Evolutionary conservation across 2,797 vertebrate species (phyloP), one percentile per base, ranked within the genome.

Genomic region (Huso huso): DNA sequence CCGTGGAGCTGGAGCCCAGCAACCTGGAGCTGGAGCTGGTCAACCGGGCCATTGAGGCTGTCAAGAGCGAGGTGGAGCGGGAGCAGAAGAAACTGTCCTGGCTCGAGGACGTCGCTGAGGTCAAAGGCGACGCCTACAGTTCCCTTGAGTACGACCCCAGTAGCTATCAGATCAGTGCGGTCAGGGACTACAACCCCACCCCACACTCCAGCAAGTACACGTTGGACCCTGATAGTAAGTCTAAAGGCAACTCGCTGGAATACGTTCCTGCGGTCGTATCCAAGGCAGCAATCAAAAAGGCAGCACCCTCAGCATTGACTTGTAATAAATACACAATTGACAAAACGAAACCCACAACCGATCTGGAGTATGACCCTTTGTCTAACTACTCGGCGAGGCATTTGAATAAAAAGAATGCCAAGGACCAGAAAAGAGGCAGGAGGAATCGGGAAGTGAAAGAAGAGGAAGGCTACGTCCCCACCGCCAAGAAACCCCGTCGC

Each of bases 301-400:
- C 83, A 10, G 61, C 79, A 0, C 63, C 80, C 51, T 74, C 70
- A 64, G 73, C 79, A 6, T 80, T 79, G 51, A 78, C 82, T 1
- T 93, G 89, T 68, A 78, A 82, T 70, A 99, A 99, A 76, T 99
- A 99, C 0, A 95, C 92, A 1, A 73, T 99, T 6, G 97, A 99
- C 73, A 90, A 89, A 73, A 93, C 89, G 0, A 94, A 79, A 75
- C 97, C 97, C 0, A 85, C 89, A 10, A 97, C 95, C 0, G 95
- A 99, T 74, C 83, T 99, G 86, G 97, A 99, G 66, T 99, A 99
- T 0, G 97, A 99, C 70, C 97, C 97, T 0, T 87, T 99, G n/a
- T 95, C 93, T 7, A 99, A 99, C 82, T 99, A 92, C 71, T 90
- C 94, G 0, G 92, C 97, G 50, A 89, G 93, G 65, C 93, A 91